phyloP scores from a whole-genome alignment of 2,113 vertebrate genomes.

The Dasyprocta punctata region DNA sequence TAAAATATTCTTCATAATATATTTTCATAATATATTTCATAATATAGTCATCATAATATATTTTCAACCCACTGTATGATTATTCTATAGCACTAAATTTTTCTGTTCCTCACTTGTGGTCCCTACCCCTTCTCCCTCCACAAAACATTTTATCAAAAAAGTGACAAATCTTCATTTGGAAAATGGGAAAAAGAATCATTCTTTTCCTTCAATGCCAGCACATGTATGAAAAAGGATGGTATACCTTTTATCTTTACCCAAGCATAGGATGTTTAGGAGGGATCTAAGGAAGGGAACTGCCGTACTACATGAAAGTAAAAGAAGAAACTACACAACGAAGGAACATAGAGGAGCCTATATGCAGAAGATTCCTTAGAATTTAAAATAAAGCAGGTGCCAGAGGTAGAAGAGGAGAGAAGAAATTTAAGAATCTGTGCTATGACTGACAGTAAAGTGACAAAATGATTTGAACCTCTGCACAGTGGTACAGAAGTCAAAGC shows the following conservation, averaged over 20 bases:
- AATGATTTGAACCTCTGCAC: slow-evolving; percentile 24
- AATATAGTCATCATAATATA: background rate
- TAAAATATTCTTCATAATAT: background rate
- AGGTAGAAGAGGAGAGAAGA: background rate
- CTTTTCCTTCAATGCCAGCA: slow-evolving; percentile 24
- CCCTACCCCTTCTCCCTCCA: background rate
- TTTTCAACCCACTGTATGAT: background rate
- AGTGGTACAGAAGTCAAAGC: slow-evolving; percentile 68
- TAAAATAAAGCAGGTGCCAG: slow-evolving; percentile 51
- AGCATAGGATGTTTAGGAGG: slow-evolving; percentile 37
- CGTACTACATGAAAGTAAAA: slow-evolving; percentile 66
- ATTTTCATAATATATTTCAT: too few species aligned
- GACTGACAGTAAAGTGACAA: background rate
- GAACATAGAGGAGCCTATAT: slow-evolving; percentile 45
- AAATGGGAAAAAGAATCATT: slow-evolving; percentile 6
- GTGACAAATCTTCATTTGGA: slow-evolving; percentile 37
- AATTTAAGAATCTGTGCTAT: slow-evolving; percentile 24
- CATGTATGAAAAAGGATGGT: slow-evolving; percentile 35
- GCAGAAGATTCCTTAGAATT: slow-evolving; percentile 55
- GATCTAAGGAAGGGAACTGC: slow-evolving; percentile 61
- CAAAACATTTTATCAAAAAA: slow-evolving; percentile 47
- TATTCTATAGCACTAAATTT: background rate
- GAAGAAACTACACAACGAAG: slow-evolving; percentile 60
- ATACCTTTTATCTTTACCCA: slow-evolving; percentile 46
- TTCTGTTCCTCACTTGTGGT: background rate